Evolutionary conservation across 2,888 invertebrate genomes (phyloP).

Genomic region (Hymenopus coronatus): DNA sequence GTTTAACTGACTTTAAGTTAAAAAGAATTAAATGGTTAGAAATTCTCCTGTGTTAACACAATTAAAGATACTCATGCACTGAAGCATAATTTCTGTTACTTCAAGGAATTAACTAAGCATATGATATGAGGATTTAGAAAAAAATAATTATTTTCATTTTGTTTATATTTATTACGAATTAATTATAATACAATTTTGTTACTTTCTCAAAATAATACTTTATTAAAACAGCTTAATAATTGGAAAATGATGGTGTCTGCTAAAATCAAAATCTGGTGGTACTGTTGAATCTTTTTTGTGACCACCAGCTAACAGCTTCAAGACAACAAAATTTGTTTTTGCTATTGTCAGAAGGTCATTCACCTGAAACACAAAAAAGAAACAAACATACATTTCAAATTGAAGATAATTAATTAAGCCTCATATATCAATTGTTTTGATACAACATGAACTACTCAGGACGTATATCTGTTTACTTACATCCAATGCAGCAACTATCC

Average conservation of each 20-base stretch:
- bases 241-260: conserved; percentile 85
- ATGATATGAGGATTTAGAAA: background rate
- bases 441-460: too few species aligned
- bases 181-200: background rate
- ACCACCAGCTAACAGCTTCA: conserved; percentile 88
- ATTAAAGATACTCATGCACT: too few species aligned
- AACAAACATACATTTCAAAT: background rate
- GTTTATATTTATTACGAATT: background rate
- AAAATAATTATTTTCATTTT: background rate
- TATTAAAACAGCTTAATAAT: conserved; percentile 67
- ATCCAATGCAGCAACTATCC: too few species aligned
- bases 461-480: too few species aligned
- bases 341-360: conserved; percentile 81
- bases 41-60: too few species aligned
- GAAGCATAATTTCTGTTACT: background rate
- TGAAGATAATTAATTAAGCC: too few species aligned
- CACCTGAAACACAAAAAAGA: conserved; percentile 56
- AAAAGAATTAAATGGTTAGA: too few species aligned
- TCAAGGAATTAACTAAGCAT: background rate
- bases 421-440: too few species aligned
- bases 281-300: conserved; percentile 83
- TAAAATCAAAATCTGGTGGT: conserved; percentile 89
- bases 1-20: too few species aligned
- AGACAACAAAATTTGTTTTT: conserved; percentile 94
- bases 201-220: background rate